Evolutionary conservation across 2,888 invertebrate species (phyloP), one percentile per base, ranked within the genome.

Genomic region (Exephanes ischioxanthus): DNA sequence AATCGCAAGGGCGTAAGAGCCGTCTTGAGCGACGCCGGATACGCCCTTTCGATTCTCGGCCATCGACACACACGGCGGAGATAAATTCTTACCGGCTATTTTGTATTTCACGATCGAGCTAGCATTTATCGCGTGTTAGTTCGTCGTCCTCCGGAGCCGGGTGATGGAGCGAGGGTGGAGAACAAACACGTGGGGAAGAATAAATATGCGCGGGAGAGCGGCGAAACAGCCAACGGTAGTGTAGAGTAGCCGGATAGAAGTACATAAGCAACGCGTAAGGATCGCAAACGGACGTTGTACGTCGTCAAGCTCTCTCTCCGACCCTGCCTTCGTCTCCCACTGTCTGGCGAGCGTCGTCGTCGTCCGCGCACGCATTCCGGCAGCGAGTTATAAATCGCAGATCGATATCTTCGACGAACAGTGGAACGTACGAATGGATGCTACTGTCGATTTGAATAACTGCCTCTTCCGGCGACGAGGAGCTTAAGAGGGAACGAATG

Each of bases 311-410:
- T 55, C 70, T 73, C 37, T 33, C 22, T 19, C 26, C n/a, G 6
- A 14, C 55, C 7, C 37, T 37, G 55, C 11, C 58, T 58, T 11
- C 26, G 22, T 58, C 58, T 22, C 9, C 22, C 58, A 26, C 22
- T 14, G 58, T 58, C 14, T 16, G 53, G 33, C 33, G 63, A 11
- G 9, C 58, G 58, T 58, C 71, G 55, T 67, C 66, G 66, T 22
- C 45, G 67, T 72, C 61, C 30, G 76, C 80, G 66, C 75, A 80
- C 83, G 87, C 78, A 87, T 86, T 86, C 85, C 82, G 72, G 37
- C 68, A 80, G 81, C 77, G 83, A 84, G 86, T 88, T 87, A 86
- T 88, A 88, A 86, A 87, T 88, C 83, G 86, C 72, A 84, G 87
- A 88, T 88, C 86, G 80, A 83, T 83, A 88, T 86, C 83, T 79